Conservation (phyloP, 1,140 invertebrate species). For the Argopecten irradians region DNA sequence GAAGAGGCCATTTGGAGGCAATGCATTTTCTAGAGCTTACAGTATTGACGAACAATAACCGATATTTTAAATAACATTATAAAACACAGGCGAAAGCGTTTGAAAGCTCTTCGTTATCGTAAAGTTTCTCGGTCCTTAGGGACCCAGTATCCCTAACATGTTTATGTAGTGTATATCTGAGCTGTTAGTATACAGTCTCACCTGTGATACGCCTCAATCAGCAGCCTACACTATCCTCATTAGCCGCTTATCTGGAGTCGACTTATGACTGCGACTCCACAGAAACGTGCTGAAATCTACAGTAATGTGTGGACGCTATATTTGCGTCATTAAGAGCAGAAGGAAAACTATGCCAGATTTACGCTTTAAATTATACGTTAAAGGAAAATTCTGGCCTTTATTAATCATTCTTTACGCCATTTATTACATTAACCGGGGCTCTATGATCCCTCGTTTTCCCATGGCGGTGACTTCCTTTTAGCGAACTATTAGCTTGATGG, state of each 20-base stretch:
- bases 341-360: conserved; percentile 5
- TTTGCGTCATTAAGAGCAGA: neutral
- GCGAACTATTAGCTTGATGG: conserved; percentile 20
- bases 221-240: neutral
- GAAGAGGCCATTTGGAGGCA: too few species aligned
- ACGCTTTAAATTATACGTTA: conserved; percentile 14
- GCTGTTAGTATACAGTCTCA: neutral
- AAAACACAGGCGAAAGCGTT: too few species aligned
- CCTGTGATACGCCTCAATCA: conserved; percentile 6
- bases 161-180: neutral
- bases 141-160: too few species aligned
- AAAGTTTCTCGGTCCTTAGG: too few species aligned
- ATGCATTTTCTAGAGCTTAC: too few species aligned
- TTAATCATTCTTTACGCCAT: neutral
- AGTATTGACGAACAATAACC: too few species aligned
- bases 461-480: neutral
- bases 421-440: neutral
- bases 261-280: neutral
- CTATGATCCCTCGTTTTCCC: neutral
- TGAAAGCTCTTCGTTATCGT: too few species aligned
- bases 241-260: neutral
- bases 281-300: neutral
- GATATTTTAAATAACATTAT: too few species aligned
- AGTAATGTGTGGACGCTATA: neutral
- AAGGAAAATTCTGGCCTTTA: neutral